These are phyloP conservation scores for Saturnia pavonia DNA, from an alignment of 2,888 invertebrate species.

Conservation along the genomic window DNA sequence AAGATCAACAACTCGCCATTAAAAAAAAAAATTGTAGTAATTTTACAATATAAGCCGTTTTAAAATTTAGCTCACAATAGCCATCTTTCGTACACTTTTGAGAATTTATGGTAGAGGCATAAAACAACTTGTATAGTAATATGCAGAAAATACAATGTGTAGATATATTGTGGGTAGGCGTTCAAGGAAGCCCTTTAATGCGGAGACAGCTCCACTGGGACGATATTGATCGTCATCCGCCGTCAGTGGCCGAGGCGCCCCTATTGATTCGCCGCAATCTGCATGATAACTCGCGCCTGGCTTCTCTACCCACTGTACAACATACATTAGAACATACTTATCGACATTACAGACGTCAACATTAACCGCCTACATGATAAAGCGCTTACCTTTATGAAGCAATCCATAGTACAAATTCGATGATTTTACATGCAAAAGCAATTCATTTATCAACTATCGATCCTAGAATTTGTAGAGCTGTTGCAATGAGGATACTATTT, in stretches of 20 bases:
- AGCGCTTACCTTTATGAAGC: conserved; percentile 31
- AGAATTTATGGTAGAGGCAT: background rate
- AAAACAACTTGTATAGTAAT: conserved; percentile 34
- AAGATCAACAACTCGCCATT: too few relatives aligned
- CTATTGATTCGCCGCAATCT: conserved; percentile 82
- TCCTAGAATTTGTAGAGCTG: background rate
- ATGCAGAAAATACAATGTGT: conserved; percentile 49
- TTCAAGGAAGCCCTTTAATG: conserved; percentile 80
- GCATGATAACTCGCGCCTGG: conserved; percentile 78
- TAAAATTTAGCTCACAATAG: background rate
- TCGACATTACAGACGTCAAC: conserved; percentile 37
- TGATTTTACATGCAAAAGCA: conserved; percentile 19
- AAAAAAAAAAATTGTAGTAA: background rate
- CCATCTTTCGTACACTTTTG: background rate
- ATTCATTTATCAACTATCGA: conserved; percentile 19
- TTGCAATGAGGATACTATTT: background rate
- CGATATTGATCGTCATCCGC: conserved; percentile 80
- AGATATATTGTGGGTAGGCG: conserved; percentile 73
- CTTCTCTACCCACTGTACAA: conserved; percentile 61
- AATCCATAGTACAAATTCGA: conserved; percentile 23
- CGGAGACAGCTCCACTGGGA: conserved; percentile 79
- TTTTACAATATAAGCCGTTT: background rate
- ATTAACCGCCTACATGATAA: conserved; percentile 38
- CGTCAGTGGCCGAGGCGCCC: conserved; percentile 78
- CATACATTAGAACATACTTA: conserved; percentile 60